Conservation (phyloP, 2,888 invertebrate genomes). For the Lysandra coridon region DNA sequence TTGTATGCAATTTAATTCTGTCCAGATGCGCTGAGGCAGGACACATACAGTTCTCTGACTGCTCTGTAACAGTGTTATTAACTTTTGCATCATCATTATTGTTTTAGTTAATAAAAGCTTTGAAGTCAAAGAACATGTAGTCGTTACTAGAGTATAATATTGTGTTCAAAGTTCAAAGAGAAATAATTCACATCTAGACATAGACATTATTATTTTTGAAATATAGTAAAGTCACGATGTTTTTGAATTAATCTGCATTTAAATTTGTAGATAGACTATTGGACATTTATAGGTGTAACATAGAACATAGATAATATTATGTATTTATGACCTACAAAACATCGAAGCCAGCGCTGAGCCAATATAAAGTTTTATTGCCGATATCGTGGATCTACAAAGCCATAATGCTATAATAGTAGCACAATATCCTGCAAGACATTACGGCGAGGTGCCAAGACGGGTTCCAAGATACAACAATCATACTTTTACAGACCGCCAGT, state of each 20-base stretch:
- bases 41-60: neutral
- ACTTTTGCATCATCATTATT: neutral
- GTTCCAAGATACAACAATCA: slow-evolving; percentile 44
- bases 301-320: slow-evolving; percentile 58
- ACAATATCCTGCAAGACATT: slow-evolving; percentile 60
- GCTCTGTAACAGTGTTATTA: neutral
- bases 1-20: slow-evolving; percentile 36
- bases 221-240: neutral
- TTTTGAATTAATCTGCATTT: neutral
- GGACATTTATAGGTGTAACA: slow-evolving; percentile 40
- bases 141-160: neutral
- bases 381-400: slow-evolving; percentile 60
- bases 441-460: slow-evolving; percentile 64
- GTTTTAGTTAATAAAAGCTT: neutral
- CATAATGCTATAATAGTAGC: slow-evolving; percentile 58
- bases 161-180: neutral
- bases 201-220: neutral
- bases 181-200: neutral
- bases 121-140: neutral
- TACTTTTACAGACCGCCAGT: slow-evolving; percentile 27
- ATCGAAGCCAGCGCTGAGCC: slow-evolving; percentile 56
- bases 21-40: slow-evolving; percentile 2
- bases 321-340: slow-evolving; percentile 65
- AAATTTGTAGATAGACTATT: neutral
- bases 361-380: slow-evolving; percentile 71